These are phyloP conservation scores for Paratrypauchen microcephalus DNA, from an alignment of 2,797 vertebrate species.

Conservation along the genomic window DNA sequence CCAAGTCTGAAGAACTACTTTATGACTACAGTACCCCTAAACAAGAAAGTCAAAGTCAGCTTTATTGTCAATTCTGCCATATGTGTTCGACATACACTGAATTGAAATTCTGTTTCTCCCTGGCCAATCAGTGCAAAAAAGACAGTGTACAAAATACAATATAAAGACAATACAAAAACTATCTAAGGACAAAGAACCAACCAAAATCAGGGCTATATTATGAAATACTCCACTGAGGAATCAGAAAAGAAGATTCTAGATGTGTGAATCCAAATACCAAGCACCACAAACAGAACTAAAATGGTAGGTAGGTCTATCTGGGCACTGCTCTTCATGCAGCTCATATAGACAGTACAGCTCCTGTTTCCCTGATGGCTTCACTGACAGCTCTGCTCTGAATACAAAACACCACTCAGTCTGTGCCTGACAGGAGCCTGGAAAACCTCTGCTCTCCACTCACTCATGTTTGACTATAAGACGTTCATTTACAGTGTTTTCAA, in stretches of 20 bases:
- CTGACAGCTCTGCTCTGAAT: constrained; percentile 8
- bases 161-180: too few relatives aligned
- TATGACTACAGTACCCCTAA: too few relatives aligned
- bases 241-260: background rate
- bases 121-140: too few relatives aligned
- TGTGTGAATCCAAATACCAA: background rate
- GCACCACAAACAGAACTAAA: too few relatives aligned
- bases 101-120: too few relatives aligned
- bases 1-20: too few relatives aligned
- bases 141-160: too few relatives aligned
- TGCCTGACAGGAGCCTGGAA: background rate
- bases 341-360: constrained; percentile 2
- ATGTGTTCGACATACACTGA: too few relatives aligned
- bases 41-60: too few relatives aligned
- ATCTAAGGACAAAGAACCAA: too few relatives aligned
- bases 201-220: too few relatives aligned
- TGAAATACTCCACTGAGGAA: background rate
- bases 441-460: constrained; percentile 5
- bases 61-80: too few relatives aligned
- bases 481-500: background rate
- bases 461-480: background rate
- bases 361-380: constrained; percentile 10
- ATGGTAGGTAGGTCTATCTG: background rate
- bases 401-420: constrained; percentile 1
- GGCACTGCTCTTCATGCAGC: background rate